Evolutionary conservation across 2,113 vertebrate genomes (phyloP).

Genomic region (Fregata magnificens): DNA sequence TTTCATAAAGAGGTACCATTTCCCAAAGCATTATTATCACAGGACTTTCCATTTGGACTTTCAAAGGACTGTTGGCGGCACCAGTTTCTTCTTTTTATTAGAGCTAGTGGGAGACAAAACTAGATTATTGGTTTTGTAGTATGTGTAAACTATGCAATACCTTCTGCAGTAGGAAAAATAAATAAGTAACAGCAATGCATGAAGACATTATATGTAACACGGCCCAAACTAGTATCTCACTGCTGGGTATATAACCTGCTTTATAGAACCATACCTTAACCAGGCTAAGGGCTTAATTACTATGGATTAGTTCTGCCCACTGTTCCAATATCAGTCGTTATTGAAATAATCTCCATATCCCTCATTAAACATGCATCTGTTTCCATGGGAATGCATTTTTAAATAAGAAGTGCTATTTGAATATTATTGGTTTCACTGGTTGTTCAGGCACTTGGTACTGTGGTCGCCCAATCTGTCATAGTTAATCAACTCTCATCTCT

Average conservation of each 20-base stretch:
- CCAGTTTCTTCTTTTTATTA: slow-evolving; percentile 29
- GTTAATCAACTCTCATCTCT: slow-evolving; percentile 93
- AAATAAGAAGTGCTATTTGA: slow-evolving; percentile 74
- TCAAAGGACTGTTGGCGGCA: slow-evolving; percentile 30
- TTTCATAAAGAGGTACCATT: slow-evolving; percentile 53
- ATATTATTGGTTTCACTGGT: slow-evolving; percentile 77
- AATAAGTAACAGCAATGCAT: slow-evolving; percentile 18
- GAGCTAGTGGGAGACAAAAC: slow-evolving; percentile 18
- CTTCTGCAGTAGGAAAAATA: slow-evolving; percentile 34
- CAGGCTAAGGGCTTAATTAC: slow-evolving; percentile 77
- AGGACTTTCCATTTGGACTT: slow-evolving; percentile 49
- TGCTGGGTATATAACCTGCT: slow-evolving; percentile 73
- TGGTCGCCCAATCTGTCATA: slow-evolving; percentile 87
- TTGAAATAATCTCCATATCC: slow-evolving; percentile 79
- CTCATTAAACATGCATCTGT: slow-evolving; percentile 83
- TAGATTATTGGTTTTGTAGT: not conserved
- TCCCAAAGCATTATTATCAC: slow-evolving; percentile 45
- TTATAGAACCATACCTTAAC: slow-evolving; percentile 76
- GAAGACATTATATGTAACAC: slow-evolving; percentile 57
- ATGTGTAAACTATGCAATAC: not conserved
- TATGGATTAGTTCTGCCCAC: slow-evolving; percentile 79
- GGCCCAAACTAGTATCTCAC: slow-evolving; percentile 55
- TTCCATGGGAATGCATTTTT: slow-evolving; percentile 82
- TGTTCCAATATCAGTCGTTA: slow-evolving; percentile 80
- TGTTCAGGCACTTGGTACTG: slow-evolving; percentile 72